These are phyloP conservation scores for Lagocephalus sceleratus DNA, from an alignment of 2,797 vertebrate genomes.

Conservation along the genomic window DNA sequence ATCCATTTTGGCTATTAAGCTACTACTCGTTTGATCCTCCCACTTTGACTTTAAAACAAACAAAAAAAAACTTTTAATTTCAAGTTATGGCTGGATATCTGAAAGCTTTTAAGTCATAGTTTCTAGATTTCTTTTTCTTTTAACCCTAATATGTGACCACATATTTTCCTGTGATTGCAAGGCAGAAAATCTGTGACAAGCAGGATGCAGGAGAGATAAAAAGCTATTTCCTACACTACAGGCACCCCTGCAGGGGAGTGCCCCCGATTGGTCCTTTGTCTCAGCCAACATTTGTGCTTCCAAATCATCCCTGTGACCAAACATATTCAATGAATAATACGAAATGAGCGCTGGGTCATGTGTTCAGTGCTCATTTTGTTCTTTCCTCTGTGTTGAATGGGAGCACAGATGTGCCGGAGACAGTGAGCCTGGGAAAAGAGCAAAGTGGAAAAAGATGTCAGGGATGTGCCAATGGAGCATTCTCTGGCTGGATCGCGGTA, in stretches of 20 bases:
- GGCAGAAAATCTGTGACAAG: constrained; percentile 53
- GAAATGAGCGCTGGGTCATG: constrained; percentile 36
- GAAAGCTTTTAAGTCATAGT: constrained; percentile 10
- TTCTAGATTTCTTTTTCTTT: constrained; percentile 9
- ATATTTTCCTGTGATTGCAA: constrained; percentile 37
- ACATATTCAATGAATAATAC: constrained; percentile 58
- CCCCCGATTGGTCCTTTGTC: constrained; percentile 50
- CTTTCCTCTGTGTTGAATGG: constrained; percentile 21
- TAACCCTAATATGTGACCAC: background rate
- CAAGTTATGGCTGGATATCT: constrained; percentile 7
- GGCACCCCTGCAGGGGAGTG: constrained; percentile 41
- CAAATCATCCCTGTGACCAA: constrained; percentile 32
- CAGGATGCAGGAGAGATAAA: constrained; percentile 45
- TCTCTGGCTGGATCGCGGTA: constrained; percentile 39
- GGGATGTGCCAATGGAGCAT: constrained; percentile 27
- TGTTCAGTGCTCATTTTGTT: constrained; percentile 42
- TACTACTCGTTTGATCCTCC: too few relatives aligned
- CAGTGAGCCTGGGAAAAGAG: background rate
- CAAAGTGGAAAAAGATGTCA: background rate
- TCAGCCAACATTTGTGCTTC: constrained; percentile 35
- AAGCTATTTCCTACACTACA: constrained; percentile 42
- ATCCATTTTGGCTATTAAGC: constrained; percentile 11
- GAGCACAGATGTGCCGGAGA: constrained; percentile 26
- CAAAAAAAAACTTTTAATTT: constrained; percentile 11
- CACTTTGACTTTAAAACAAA: background rate